These are phyloP conservation scores for Cephalophus harveyi DNA, from an alignment of 2,113 vertebrate genomes.

Conservation along the genomic window DNA sequence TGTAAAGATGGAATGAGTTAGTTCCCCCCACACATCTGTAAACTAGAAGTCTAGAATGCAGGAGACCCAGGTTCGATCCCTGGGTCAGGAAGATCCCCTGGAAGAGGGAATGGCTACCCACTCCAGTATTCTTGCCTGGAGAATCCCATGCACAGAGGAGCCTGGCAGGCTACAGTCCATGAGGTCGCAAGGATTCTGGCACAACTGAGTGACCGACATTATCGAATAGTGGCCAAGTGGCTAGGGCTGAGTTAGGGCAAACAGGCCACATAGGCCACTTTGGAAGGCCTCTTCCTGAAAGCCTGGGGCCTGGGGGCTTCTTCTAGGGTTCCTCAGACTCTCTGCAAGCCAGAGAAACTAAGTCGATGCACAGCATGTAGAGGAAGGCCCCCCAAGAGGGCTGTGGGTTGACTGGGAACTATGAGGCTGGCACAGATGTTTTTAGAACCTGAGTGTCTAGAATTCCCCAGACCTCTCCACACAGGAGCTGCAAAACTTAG, in stretches of 20 bases:
- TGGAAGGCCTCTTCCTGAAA: background rate
- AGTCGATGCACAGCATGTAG: rapidly evolving
- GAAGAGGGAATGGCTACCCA: background rate
- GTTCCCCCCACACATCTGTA: rapidly evolving
- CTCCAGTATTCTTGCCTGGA: background rate
- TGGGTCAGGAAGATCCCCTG: background rate
- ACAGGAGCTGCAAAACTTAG: background rate
- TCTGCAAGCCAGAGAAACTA: background rate
- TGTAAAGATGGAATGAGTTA: background rate
- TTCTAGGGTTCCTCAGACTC: background rate
- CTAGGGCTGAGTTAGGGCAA: rapidly evolving
- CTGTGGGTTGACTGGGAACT: background rate
- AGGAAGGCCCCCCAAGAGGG: background rate
- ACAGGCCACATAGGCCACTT: background rate
- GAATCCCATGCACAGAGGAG: background rate
- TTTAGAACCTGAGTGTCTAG: background rate
- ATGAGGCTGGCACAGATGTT: background rate
- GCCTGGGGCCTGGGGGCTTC: background rate
- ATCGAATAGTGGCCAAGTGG: background rate
- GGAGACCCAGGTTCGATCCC: background rate
- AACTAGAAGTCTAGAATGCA: background rate
- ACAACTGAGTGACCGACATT: background rate
- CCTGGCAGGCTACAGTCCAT: background rate
- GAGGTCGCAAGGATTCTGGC: background rate
- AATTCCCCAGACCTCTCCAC: background rate